phyloP scores from a whole-genome alignment of 30 jellyfish, hydroid and myxozoan species.

The Phacellophora camtschatica region DNA sequence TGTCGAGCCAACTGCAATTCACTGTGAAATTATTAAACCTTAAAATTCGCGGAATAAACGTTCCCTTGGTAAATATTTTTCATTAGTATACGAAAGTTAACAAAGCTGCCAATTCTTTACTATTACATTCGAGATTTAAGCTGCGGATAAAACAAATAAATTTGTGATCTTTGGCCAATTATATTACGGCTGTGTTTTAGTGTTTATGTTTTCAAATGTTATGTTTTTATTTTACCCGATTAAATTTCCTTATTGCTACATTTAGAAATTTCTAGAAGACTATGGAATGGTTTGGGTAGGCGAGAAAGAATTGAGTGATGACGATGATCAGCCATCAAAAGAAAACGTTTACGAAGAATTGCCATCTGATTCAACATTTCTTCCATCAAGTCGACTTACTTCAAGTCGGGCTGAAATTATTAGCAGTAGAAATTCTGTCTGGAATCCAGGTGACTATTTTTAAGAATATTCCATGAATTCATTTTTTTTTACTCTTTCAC shows the following conservation, averaged over 20 bases:
- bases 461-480: neutral
- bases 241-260: neutral
- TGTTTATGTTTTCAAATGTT: neutral
- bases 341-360: neutral
- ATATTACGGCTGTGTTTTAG: no score
- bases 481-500: neutral
- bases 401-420: neutral
- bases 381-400: no score
- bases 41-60: neutral
- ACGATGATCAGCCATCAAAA: neutral
- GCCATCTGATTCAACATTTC: no score
- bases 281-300: conserved; percentile 98
- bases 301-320: conserved; percentile 56
- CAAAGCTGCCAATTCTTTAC: no score
- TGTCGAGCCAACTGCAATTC: neutral
- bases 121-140: no score
- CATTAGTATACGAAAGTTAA: neutral
- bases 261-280: conserved; percentile 81
- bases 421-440: conserved; percentile 16
- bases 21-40: neutral
- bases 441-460: conserved; percentile 40
- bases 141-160: no score
- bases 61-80: neutral
- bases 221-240: no score
- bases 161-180: no score